Evolutionary conservation across 2,888 invertebrate species (phyloP), one percentile per base, ranked within the genome.

Genomic region (Lasioglossum lativentre): DNA sequence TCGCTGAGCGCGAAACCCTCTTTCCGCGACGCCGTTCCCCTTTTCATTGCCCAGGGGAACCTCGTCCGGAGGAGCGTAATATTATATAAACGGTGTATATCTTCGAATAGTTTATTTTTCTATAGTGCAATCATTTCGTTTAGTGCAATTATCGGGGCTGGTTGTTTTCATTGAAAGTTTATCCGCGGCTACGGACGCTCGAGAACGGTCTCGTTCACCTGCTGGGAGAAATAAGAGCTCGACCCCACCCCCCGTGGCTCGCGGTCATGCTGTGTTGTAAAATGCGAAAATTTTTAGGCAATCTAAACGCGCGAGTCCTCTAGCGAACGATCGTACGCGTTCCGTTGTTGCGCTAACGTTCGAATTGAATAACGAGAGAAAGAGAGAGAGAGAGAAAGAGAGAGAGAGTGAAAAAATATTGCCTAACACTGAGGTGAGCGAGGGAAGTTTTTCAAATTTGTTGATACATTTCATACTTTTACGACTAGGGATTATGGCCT

Each of bases 381-480:
- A 66, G 56, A 47, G 34, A 8, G 59, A 52, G 38, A 52, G 42
- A 45, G 34, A 34, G 34, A 52, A 8, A 56, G 27, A 45, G 30
- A 10, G 10, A 52, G 59, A 52, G 30, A 74, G 4, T 71, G 19
- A 70, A 63, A 68, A 38, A 78, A 83, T 80, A 86, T 88, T 90
- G 91, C 92, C 92, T 91, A 90, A 90, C 86, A n/a, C 77, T 34
- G 34, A 34, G 84, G 77, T 80, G 86, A 88, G 80, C 83, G 81
- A 86, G 83, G 71, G 86, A 89, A 88, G 78, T 87, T 90, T 91
- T 92, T 93, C 91, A 89, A 91, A 92, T 94, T 91, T 92, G 93
- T 93, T 94, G 89, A 93, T 92, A 93, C 92, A 92, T 93, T 93
- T 90, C 91, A 92, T 93, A 94, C 92, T 92, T 68, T 87, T 94